Percentiles rank a stretch among this genome's conserved stretches.
Conservation (phyloP, 2,888 invertebrate genomes). For the Deilephila elpenor region DNA sequence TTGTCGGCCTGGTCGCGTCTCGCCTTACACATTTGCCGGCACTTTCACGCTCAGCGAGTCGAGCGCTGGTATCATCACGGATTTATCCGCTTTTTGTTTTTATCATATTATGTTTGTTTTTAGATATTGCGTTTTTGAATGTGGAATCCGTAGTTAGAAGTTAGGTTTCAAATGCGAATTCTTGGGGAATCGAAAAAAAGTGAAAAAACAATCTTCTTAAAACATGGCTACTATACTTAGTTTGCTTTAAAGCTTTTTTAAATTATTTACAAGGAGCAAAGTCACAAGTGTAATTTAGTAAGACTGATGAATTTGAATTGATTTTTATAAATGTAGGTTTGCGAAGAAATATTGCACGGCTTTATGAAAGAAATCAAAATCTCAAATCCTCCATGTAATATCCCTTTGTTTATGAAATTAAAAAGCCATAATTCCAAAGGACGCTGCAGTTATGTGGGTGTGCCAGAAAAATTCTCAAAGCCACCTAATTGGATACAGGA, state of each 20-base stretch:
- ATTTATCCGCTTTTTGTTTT: constrained; percentile 32
- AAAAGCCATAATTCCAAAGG: constrained; percentile 80
- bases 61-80: constrained; percentile 15
- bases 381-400: neutral
- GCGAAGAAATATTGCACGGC: too few relatives aligned
- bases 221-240: too few relatives aligned
- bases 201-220: too few relatives aligned
- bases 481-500: constrained; percentile 83
- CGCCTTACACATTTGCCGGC: constrained; percentile 53
- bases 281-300: too few relatives aligned
- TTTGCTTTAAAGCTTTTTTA: too few relatives aligned
- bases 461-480: constrained; percentile 79
- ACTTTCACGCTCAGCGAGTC: constrained; percentile 55
- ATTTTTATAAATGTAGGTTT: too few relatives aligned
- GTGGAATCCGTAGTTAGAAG: too few relatives aligned
- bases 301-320: too few relatives aligned
- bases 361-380: neutral
- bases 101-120: neutral
- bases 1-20: constrained; percentile 37
- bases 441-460: constrained; percentile 62
- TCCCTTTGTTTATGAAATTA: constrained; percentile 62
- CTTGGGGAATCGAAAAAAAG: too few relatives aligned
- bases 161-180: too few relatives aligned
- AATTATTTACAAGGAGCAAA: too few relatives aligned
- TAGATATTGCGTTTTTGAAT: neutral